A percentile compares a stretch with the other conserved stretches of the same genome.
These are phyloP conservation scores for Arrhopalites spinosus DNA, from an alignment of 2,888 invertebrate genomes.

Conservation along the genomic window DNA sequence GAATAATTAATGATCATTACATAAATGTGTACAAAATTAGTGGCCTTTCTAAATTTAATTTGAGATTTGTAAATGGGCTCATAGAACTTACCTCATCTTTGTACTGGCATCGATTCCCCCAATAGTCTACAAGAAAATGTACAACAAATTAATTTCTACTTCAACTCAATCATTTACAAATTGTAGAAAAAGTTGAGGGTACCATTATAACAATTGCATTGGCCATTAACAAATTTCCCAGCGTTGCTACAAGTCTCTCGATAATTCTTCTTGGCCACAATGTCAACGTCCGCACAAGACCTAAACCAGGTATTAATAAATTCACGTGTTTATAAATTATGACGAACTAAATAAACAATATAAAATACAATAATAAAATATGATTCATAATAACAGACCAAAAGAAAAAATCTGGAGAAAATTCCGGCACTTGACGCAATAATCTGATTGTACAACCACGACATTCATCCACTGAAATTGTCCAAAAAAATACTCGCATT, in stretches of 20 bases:
- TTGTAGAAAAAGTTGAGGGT: constrained; percentile 1
- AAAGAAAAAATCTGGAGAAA: constrained; percentile 65
- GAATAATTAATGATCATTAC: no score
- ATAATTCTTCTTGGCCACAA: constrained; percentile 66
- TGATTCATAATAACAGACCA: no score
- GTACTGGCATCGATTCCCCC: constrained; percentile 52
- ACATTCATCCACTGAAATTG: no score
- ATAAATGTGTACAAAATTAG: no score
- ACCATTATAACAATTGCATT: constrained; percentile 47
- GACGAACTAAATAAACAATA: no score
- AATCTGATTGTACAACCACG: constrained; percentile 86
- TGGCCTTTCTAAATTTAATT: no score
- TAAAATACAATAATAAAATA: no score
- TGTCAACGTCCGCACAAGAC: constrained; percentile 94
- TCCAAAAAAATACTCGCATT: no score
- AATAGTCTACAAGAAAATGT: constrained; percentile 43
- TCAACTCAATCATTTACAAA: constrained; percentile 10
- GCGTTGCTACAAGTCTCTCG: constrained; percentile 83
- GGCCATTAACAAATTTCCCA: constrained; percentile 75
- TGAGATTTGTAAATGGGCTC: no score
- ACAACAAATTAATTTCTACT: neutral
- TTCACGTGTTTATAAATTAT: no score
- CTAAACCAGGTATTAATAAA: constrained; percentile 85
- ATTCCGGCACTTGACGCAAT: constrained; percentile 87
- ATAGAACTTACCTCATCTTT: no score